Base-by-base conservation (phyloP, 2,113 vertebrate species). In the Hemichromis elongatus region DNA sequence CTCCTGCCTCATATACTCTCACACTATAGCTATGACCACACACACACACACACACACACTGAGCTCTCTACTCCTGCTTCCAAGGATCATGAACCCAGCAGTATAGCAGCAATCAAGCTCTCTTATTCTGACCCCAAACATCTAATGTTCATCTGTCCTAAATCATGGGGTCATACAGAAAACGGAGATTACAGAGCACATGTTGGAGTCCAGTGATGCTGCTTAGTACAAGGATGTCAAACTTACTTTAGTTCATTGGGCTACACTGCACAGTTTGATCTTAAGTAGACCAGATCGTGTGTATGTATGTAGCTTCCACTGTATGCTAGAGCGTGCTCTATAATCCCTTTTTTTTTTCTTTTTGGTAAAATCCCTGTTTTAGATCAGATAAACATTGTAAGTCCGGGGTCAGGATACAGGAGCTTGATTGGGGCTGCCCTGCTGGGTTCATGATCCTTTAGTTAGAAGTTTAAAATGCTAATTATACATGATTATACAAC, bases 1-100 rank as follows among this genome's bases (percentile, higher is more conserved):
- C 82, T 88, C 88, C 85, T 70, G 82, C 93, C 88, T 91, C 66
- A 87, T 94, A 90, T 84, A 86, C 55, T 59, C 68, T 88, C 83
- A 92, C 90, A 92, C 90, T 92, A 80, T 57, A 55, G 73, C 61
- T 56, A 40, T 21, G 45, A 50, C 79, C 73, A 86, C 77, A 28
- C 59, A 82, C 52, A 2, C 37, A 45, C 63, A 45, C 35, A 35
- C 86, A 82, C 61, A 88, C 68, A 37, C 45, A 80, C 12, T 63
- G 37, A 81, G 19, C 24, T 14, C 61, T 14, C 50, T 33, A 6
- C 89, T 35, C 9, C 73, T 40, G 57, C 73, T 61, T 68, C 21
- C 33, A 79, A 24, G 80, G 84, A 89, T 89, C 85, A 89, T 84
- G 88, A 90, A 79, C 80, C 42, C 82, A 68, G 53, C 24, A 12